phyloP scores from a whole-genome alignment of 2,797 vertebrate genomes.

The Brotula barbata region DNA sequence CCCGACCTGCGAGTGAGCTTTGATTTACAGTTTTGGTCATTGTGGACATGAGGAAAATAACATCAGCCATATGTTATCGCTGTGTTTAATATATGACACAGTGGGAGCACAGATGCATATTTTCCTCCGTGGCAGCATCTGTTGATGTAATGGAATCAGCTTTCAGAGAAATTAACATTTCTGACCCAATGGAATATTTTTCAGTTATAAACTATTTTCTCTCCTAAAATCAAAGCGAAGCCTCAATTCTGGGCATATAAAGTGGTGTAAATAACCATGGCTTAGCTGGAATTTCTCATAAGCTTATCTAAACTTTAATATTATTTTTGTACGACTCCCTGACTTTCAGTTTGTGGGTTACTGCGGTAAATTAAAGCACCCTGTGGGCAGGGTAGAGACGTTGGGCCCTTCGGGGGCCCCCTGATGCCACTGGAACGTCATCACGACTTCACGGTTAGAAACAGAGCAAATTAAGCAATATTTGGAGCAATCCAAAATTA shows the following conservation, averaged over 20 bases:
- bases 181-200: neutral
- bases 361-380: neutral
- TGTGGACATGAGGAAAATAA: constrained; percentile 11
- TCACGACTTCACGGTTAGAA: constrained; percentile 27
- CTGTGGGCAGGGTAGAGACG: constrained; percentile 22
- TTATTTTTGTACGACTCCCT: constrained; percentile 29
- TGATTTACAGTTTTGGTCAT: constrained; percentile 31
- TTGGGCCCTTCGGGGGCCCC: constrained; percentile 23
- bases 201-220: neutral
- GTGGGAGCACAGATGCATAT: neutral
- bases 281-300: constrained; percentile 32
- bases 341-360: constrained; percentile 29
- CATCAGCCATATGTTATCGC: constrained; percentile 11
- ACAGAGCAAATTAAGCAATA: constrained; percentile 50
- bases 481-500: too few relatives aligned
- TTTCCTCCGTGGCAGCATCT: neutral
- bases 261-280: constrained; percentile 9
- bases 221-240: neutral
- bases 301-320: constrained; percentile 35
- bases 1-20: constrained; percentile 23
- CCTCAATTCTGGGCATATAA: neutral
- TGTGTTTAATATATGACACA: neutral
- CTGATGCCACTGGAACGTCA: constrained; percentile 19
- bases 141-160: constrained; percentile 1
- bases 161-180: neutral